Evolutionary conservation across 1,140 invertebrate species (phyloP).

Genomic region (Drosophila persimilis): DNA sequence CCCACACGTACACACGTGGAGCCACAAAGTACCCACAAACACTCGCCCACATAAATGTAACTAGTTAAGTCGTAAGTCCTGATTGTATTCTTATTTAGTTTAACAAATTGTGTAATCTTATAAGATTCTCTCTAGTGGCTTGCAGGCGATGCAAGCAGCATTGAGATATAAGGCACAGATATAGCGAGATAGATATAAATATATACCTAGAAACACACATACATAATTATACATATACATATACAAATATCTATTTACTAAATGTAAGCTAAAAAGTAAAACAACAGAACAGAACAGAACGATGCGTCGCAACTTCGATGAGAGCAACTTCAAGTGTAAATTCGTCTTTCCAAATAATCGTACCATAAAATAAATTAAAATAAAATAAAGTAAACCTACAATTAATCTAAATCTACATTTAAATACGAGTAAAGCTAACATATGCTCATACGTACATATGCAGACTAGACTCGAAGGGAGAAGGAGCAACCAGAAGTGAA

Average conservation of each 20-base stretch:
- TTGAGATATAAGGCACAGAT: constrained; percentile 3
- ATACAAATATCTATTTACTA: constrained; percentile 35
- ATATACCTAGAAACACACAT: constrained; percentile 18
- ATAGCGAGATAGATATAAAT: constrained; percentile 35
- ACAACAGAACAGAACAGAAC: constrained; percentile 30
- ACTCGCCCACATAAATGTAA: constrained; percentile 32
- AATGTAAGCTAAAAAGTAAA: constrained; percentile 44
- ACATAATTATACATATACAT: constrained; percentile 27
- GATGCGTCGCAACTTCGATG: constrained; percentile 29
- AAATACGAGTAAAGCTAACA: constrained; percentile 33
- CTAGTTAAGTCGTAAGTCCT: constrained; percentile 41
- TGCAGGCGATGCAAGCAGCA: neutral
- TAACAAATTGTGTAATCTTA: constrained; percentile 48
- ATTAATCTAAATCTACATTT: constrained; percentile 25
- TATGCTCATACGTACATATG: constrained; percentile 24
- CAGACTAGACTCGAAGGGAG: neutral
- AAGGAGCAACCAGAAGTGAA: constrained; percentile 14
- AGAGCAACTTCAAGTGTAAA: constrained; percentile 74
- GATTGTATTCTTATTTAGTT: constrained; percentile 44
- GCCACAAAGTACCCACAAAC: neutral
- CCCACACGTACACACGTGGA: neutral
- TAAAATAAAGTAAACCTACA: constrained; percentile 6
- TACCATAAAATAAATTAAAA: constrained; percentile 52
- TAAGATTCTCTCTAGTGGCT: constrained; percentile 26
- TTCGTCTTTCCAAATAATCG: constrained; percentile 80